Evolutionary conservation across 2,113 vertebrate genomes (phyloP).

Genomic region (Tragulus kanchil): DNA sequence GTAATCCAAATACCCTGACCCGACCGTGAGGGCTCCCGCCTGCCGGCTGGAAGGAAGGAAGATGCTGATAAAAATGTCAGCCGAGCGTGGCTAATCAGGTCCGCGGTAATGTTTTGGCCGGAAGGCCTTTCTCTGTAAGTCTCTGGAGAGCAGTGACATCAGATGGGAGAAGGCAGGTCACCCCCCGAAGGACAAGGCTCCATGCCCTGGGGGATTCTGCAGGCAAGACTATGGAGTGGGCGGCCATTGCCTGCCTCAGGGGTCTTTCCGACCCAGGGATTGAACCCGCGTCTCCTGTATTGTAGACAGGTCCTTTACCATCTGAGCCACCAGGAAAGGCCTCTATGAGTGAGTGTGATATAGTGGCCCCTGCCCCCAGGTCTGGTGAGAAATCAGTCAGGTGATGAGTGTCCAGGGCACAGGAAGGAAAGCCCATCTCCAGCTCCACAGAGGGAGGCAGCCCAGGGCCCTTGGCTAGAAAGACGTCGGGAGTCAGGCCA

Average conservation of each 20-base stretch:
- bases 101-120: conserved; percentile 65
- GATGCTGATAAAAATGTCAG: conserved; percentile 60
- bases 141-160: conserved; percentile 47
- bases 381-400: background rate
- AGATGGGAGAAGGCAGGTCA: conserved; percentile 67
- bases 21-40: background rate
- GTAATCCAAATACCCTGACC: conserved; percentile 43
- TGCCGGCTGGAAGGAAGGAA: conserved; percentile 33
- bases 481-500: too few relatives aligned
- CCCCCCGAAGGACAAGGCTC: too few relatives aligned
- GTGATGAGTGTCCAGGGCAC: rapidly evolving
- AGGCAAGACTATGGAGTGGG: background rate
- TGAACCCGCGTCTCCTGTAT: background rate
- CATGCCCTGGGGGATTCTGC: too few relatives aligned
- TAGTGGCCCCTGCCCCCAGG: background rate
- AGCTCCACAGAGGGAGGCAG: background rate
- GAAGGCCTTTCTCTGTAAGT: conserved; percentile 64
- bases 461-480: background rate
- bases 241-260: background rate
- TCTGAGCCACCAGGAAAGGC: background rate
- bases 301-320: background rate
- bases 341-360: rapidly evolving
- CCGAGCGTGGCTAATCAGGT: conserved; percentile 60
- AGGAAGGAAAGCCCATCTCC: background rate
- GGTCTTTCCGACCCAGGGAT: background rate